Conservation (phyloP, 2,113 vertebrate genomes). For the Eubucco bourcierii region DNA sequence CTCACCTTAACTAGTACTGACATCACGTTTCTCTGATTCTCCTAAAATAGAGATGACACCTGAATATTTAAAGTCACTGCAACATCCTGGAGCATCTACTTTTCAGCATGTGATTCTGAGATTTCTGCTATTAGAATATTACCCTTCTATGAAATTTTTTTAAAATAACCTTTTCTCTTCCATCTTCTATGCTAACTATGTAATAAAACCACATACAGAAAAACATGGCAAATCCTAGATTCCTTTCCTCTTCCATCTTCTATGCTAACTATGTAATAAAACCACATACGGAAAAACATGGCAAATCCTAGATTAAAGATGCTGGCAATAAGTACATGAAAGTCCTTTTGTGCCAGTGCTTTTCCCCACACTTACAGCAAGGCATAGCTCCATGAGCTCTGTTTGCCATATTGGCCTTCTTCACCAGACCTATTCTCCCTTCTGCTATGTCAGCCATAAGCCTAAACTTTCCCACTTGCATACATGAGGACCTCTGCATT, state of each 20-base stretch:
- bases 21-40: neutral
- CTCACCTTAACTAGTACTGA: neutral
- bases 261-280: neutral
- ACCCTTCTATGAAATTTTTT: neutral
- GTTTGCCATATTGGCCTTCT: neutral
- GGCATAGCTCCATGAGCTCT: neutral
- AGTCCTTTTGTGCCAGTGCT: neutral
- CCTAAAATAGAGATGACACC: neutral
- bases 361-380: neutral
- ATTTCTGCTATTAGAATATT: neutral
- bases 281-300: neutral
- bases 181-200: neutral
- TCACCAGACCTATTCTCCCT: neutral
- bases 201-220: neutral
- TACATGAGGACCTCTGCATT: neutral
- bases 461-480: neutral
- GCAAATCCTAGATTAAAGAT: neutral
- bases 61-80: neutral
- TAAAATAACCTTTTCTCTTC: neutral
- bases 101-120: neutral
- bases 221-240: too few relatives aligned
- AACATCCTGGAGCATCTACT: neutral
- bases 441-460: neutral
- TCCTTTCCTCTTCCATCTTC: neutral
- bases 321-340: fast-evolving